phyloP scores from a whole-genome alignment of 2,888 invertebrate genomes.

The Bellardia pandia region DNA sequence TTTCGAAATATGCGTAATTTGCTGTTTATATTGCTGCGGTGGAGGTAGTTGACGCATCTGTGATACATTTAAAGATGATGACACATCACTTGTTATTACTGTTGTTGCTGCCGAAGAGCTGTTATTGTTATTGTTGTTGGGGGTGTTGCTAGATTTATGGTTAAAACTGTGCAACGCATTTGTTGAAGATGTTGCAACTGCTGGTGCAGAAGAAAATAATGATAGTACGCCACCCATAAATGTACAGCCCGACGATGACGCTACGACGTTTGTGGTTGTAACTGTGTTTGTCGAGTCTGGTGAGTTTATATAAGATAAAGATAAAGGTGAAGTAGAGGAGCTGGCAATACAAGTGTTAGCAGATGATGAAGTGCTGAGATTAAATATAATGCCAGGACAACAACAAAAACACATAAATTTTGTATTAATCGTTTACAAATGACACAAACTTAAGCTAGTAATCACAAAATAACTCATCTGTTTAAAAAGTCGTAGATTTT shows the following conservation, averaged over 20 bases:
- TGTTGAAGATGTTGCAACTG: constrained; percentile 33
- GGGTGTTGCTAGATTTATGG: constrained; percentile 15
- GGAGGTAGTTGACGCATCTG: constrained; percentile 43
- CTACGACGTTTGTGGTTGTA: constrained; percentile 19
- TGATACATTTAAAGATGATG: constrained; percentile 56
- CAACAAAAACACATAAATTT: constrained; percentile 64
- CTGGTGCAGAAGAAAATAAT: constrained; percentile 64
- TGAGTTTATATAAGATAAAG: constrained; percentile 39
- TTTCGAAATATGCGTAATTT: constrained; percentile 49
- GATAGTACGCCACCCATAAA: constrained; percentile 66
- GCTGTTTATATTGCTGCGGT: constrained; percentile 8
- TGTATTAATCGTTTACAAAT: constrained; percentile 22
- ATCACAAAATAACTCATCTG: constrained; percentile 27
- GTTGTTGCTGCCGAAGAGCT: constrained; percentile 31
- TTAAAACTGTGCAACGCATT: constrained; percentile 43
- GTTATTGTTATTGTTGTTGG: constrained; percentile 22
- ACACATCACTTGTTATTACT: constrained; percentile 55
- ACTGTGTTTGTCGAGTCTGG: neutral
- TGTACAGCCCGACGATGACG: neutral
- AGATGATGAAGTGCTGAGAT: constrained; percentile 58
- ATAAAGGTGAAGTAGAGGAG: neutral
- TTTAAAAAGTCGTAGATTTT: neutral
- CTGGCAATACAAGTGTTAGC: constrained; percentile 45
- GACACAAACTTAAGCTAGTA: neutral
- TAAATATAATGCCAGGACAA: constrained; percentile 47